Evolutionary conservation across 1,140 invertebrate species (phyloP).

Genomic region (Zaprionus nigranus): DNA sequence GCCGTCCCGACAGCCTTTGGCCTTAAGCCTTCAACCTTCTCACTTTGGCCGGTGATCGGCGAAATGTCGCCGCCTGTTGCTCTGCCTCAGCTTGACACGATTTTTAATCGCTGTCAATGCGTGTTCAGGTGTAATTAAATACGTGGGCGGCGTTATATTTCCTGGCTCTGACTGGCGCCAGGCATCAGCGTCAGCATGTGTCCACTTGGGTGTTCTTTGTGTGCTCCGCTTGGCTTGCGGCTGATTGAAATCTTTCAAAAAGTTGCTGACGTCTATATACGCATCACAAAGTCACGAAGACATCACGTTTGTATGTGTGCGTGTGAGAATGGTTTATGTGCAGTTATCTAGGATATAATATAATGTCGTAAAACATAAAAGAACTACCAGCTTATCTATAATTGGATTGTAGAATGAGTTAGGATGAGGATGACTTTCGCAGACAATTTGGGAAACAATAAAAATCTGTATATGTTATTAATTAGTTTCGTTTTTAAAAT

Average conservation of each 20-base stretch:
- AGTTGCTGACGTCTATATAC: constrained; percentile 34
- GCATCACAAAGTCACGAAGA: not conserved
- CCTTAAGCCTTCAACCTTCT: not conserved
- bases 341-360: constrained; percentile 13
- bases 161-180: constrained; percentile 14
- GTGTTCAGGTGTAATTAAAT: constrained; percentile 72
- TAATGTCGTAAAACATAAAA: constrained; percentile 7
- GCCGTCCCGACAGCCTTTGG: not conserved
- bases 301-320: not conserved
- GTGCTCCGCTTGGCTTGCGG: constrained; percentile 30
- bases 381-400: constrained; percentile 19
- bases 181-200: constrained; percentile 14
- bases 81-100: constrained; percentile 47
- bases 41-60: not conserved
- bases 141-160: constrained; percentile 53
- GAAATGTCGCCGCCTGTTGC: constrained; percentile 32
- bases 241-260: constrained; percentile 80
- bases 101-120: constrained; percentile 77
- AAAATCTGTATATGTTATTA: not conserved
- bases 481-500: not conserved
- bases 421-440: not conserved
- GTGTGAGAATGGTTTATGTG: constrained; percentile 2
- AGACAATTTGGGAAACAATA: not conserved
- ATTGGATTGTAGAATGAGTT: constrained; percentile 18
- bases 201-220: not conserved